phyloP scores from a whole-genome alignment of 2,797 vertebrate species.

The Mus caroli region DNA sequence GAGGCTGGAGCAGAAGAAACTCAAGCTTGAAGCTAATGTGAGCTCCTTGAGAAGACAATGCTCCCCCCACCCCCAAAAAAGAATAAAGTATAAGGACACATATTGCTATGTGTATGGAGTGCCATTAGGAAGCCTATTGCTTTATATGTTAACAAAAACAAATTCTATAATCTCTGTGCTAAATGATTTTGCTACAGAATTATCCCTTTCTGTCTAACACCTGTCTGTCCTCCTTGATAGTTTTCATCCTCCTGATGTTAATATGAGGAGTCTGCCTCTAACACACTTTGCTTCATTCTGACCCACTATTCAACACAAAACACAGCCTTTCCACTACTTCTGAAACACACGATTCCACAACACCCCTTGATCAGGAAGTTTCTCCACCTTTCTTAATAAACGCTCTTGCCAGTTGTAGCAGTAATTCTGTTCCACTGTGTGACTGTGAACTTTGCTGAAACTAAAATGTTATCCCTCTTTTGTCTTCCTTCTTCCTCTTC shows the following conservation, averaged over 20 bases:
- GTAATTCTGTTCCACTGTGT: background rate
- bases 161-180: background rate
- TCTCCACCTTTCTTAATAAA: conserved; percentile 13
- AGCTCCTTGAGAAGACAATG: background rate
- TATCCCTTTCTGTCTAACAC: background rate
- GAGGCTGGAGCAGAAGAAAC: background rate
- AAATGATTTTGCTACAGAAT: background rate
- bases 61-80: accelerated
- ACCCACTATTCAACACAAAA: background rate
- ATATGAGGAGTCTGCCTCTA: background rate
- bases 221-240: background rate
- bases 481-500: background rate
- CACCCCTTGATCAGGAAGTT: background rate
- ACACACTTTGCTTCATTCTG: background rate
- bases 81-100: background rate
- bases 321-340: background rate
- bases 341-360: background rate
- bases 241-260: conserved; percentile 11
- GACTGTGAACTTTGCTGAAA: conserved; percentile 3
- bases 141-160: background rate
- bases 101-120: background rate
- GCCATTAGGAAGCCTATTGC: background rate
- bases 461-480: background rate
- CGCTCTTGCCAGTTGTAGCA: background rate
- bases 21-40: background rate